Evolutionary conservation across 2,888 invertebrate species (phyloP), one percentile per base, ranked within the genome.

Genomic region (Teleogryllus oceanicus): DNA sequence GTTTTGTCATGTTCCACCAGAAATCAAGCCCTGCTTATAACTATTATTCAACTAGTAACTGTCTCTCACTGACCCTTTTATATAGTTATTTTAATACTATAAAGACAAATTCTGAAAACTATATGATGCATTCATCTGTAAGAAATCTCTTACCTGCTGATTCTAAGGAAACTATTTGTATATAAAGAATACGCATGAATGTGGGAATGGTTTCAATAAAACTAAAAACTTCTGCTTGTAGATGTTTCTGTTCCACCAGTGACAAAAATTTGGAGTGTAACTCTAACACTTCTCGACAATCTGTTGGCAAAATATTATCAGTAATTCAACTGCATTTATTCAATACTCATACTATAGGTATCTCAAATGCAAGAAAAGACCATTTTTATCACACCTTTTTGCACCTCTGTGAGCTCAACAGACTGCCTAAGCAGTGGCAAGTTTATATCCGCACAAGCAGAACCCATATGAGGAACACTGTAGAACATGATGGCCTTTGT

Each of bases 381-480:
- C 8, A 37, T 37, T 37, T 37, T 37, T 37, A 37, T 37, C 18
- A 85, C 85, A 94, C 95, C 93, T 90, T 92, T 92, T 83, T 92
- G 91, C 81, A 96, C 92, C 88, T 96, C 95, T 80, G 92, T 87
- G 49, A 96, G 89, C 84, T 96, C 95, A 0, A 94, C 89, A 51
- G 95, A 94, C 82, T 94, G 90, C n/a, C 92, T 89, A 0, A 95
- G 89, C 78, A 95, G 88, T 2, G 94, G 93, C 0, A 93, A 90
- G 84, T 92, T 92, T 82, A 93, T 91, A 83, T 92, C 92, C 0
- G 94, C 95, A 78, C 96, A 88, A 37, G 92, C 90, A 0, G 96
- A 94, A 2, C 96, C 96, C 20, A 91, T 89, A 87, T 96, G 96
- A 0, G 96, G 96, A 11, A 95, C 95, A 82, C 88, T 87, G 83